These are phyloP conservation scores for Eclectus roratus DNA, from an alignment of 2,113 vertebrate genomes.

Conservation along the genomic window DNA sequence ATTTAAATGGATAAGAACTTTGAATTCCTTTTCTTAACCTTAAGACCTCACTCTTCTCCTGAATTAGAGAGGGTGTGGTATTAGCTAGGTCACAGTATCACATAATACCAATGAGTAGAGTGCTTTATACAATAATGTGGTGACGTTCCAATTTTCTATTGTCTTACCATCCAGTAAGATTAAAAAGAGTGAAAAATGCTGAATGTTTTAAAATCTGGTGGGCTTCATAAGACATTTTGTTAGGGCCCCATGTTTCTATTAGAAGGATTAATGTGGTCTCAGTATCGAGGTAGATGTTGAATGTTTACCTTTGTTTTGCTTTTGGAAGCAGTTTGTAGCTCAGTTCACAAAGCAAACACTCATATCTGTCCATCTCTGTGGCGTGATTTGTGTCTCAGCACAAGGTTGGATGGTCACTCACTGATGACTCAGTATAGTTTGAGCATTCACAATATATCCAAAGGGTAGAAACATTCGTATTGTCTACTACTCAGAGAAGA, in stretches of 20 bases:
- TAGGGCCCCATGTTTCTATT: background rate
- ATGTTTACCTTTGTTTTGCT: background rate
- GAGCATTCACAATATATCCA: background rate
- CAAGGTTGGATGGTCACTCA: conserved; percentile 4
- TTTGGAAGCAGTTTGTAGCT: background rate
- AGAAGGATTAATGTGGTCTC: background rate
- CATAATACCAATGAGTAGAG: background rate
- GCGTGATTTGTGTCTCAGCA: background rate
- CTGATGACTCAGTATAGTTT: background rate
- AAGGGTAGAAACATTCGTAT: background rate
- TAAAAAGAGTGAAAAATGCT: background rate
- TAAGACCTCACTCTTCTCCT: background rate
- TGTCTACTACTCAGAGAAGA: background rate
- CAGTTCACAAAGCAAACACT: background rate
- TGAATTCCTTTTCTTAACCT: background rate
- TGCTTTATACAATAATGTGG: background rate
- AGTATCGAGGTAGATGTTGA: background rate
- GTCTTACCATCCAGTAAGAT: background rate
- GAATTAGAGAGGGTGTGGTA: background rate
- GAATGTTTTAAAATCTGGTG: background rate
- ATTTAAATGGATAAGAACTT: background rate
- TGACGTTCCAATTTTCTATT: background rate
- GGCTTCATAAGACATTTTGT: fast-evolving
- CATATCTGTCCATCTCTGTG: background rate
- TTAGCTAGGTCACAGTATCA: background rate